A percentile compares a stretch with the other conserved stretches of the same genome.
Conservation (phyloP, 2,888 invertebrate genomes). For the Octonoba sinensis region DNA sequence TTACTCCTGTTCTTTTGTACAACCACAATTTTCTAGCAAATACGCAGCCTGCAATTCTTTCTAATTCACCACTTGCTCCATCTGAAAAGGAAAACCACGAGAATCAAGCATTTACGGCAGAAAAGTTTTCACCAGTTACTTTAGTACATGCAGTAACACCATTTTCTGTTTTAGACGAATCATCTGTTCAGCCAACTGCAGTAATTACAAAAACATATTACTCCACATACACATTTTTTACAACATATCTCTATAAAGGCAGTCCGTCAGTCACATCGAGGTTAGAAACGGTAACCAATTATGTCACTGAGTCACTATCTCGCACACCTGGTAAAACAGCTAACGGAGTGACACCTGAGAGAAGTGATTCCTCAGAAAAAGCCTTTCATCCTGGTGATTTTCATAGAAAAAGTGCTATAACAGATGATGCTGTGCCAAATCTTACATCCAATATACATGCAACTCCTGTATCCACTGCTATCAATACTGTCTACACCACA, state of each 20-base stretch:
- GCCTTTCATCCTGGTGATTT: background rate
- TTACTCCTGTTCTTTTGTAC: background rate
- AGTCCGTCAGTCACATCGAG: conserved; percentile 78
- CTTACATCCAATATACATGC: background rate
- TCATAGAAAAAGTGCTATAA: background rate
- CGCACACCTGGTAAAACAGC: background rate
- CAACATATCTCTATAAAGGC: conserved; percentile 87
- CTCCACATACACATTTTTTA: conserved; percentile 91
- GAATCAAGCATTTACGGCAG: conserved; percentile 75
- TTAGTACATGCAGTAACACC: conserved; percentile 25
- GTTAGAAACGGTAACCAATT: conserved; percentile 84
- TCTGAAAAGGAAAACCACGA: conserved; percentile 73
- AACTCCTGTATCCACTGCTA: background rate
- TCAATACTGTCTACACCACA: conserved; percentile 61
- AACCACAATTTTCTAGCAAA: conserved; percentile 89
- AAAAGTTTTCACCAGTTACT: conserved; percentile 19
- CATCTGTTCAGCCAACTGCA: conserved; percentile 30
- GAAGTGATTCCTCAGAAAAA: background rate
- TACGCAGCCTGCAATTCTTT: conserved; percentile 90
- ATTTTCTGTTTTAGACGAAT: background rate
- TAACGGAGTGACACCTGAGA: background rate
- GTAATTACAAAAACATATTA: conserved; percentile 77
- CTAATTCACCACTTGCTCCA: conserved; percentile 76
- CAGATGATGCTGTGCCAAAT: background rate
- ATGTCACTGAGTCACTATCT: conserved; percentile 55